Percentiles rank a stretch among this genome's conserved stretches.
phyloP scores from a whole-genome alignment of 2,797 vertebrate species.

The Fundulus diaphanus region DNA sequence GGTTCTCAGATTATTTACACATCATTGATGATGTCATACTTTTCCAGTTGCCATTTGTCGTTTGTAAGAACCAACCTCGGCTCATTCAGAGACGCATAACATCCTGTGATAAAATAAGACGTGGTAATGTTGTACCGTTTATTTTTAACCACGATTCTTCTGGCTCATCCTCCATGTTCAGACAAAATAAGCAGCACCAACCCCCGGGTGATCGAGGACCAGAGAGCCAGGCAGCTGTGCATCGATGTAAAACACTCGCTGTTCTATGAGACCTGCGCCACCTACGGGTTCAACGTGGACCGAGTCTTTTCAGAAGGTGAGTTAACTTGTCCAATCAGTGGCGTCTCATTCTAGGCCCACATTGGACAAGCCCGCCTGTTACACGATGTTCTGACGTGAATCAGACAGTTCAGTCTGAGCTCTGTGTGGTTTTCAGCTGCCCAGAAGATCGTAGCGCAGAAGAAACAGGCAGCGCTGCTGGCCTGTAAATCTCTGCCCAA shows the following conservation, averaged over 20 bases:
- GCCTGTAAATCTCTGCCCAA: conserved; percentile 96
- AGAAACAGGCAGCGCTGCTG: conserved; percentile 89
- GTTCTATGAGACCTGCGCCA: conserved; percentile 97
- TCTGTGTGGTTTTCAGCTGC: conserved; percentile 79
- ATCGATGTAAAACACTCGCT: conserved; percentile 88
- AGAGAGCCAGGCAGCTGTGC: conserved; percentile 85
- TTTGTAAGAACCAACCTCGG: neutral
- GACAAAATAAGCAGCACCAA: conserved; percentile 94
- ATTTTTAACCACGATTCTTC: too few relatives aligned
- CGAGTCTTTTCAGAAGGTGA: conserved; percentile 95
- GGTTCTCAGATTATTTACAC: neutral
- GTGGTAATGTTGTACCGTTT: neutral
- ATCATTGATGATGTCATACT: neutral
- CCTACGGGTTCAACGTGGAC: conserved; percentile 96
- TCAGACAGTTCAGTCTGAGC: neutral
- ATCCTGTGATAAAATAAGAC: neutral
- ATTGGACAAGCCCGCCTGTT: too few relatives aligned
- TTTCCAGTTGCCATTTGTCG: neutral
- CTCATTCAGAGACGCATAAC: too few relatives aligned
- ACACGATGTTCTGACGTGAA: neutral
- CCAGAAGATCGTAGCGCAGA: conserved; percentile 89
- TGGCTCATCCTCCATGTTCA: conserved; percentile 43
- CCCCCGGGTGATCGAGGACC: conserved; percentile 91
- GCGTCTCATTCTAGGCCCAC: too few relatives aligned
- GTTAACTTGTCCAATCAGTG: conserved; percentile 2